phyloP scores from a whole-genome alignment of 1,140 invertebrate species.

The Euwallacea fornicatus region DNA sequence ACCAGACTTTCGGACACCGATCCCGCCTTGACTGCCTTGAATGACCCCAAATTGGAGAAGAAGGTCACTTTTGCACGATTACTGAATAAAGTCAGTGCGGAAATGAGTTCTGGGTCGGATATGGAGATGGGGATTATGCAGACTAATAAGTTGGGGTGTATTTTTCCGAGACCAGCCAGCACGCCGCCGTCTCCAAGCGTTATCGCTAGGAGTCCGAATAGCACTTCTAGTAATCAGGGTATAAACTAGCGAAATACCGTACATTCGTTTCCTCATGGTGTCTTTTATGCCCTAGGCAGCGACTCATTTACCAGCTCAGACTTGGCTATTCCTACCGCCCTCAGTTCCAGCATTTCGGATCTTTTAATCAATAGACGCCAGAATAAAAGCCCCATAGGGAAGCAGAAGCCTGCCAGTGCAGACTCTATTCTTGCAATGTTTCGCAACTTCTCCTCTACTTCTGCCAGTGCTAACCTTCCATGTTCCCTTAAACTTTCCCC shows the following conservation, averaged over 20 bases:
- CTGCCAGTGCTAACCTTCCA: conserved; percentile 57
- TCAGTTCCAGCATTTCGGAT: conserved; percentile 52
- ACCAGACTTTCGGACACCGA: conserved; percentile 59
- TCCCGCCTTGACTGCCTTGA: conserved; percentile 58
- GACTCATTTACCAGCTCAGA: conserved; percentile 70
- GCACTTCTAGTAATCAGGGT: conserved; percentile 66
- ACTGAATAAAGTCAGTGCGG: conserved; percentile 67
- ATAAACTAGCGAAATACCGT: neutral
- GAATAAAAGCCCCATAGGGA: conserved; percentile 41
- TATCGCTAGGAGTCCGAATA: conserved; percentile 62
- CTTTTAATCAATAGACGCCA: conserved; percentile 42
- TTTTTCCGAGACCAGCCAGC: conserved; percentile 55
- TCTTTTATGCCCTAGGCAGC: conserved; percentile 52
- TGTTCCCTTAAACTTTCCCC: conserved; percentile 61
- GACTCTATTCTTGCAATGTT: conserved; percentile 77
- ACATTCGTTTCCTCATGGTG: neutral
- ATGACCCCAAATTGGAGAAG: conserved; percentile 68
- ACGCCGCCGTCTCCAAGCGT: conserved; percentile 58
- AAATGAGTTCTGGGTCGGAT: conserved; percentile 71
- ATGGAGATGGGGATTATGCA: conserved; percentile 61
- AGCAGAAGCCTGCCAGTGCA: conserved; percentile 66
- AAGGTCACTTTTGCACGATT: conserved; percentile 75
- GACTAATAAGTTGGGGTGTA: conserved; percentile 45
- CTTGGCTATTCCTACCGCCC: conserved; percentile 54
- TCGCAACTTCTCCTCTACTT: conserved; percentile 63